Base-by-base conservation (phyloP, 2,797 vertebrate genomes). In the Liparis tanakae region DNA sequence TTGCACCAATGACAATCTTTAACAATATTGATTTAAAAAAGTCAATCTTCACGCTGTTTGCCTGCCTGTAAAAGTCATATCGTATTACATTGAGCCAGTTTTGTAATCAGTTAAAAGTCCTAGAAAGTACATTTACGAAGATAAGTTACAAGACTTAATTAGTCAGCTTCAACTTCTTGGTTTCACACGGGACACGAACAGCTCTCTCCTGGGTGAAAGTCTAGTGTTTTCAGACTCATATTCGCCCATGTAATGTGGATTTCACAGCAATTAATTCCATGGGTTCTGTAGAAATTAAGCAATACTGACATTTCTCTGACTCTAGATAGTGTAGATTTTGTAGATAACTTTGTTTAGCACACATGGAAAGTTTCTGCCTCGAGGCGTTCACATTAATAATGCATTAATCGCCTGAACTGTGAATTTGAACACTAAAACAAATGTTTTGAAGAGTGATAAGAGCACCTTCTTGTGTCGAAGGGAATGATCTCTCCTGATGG, bases 311-410 rank as follows among this genome's bases (percentile, higher is more conserved):
- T 20, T 68, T 65, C 54, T 9, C 55, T 66, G 50, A n/a, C 41
- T 68, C 59, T 15, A 10, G 22, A 62, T 30, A 25, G n/a, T 76
- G 36, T 66, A 66, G 65, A 83, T 71, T 60, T 81, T 73, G 61
- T 39, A 72, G 48, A 70, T 79, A 70, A 70, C 43, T 84, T 85
- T 79, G 62, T 81, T 76, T 78, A 73, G 59, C 61, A 41, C 56
- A 72, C 36, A 63, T 57, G 20, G 22, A 46, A 25, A 64, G 43
- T 41, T 60, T 81, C 50, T 72, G 50, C 79, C 79, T 75, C 39
- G 2, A 39, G 77, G 51, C 57, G 1, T 57, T 71, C 12, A 36
- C 64, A 72, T 84, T 71, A 82, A 83, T 79, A 74, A 75, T 77
- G 17, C 53, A 80, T 5, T 13, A 18, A 60, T 50, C 17, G 39